Conservation (phyloP, 1,140 invertebrate genomes). For the Sminthurinus signatus region DNA sequence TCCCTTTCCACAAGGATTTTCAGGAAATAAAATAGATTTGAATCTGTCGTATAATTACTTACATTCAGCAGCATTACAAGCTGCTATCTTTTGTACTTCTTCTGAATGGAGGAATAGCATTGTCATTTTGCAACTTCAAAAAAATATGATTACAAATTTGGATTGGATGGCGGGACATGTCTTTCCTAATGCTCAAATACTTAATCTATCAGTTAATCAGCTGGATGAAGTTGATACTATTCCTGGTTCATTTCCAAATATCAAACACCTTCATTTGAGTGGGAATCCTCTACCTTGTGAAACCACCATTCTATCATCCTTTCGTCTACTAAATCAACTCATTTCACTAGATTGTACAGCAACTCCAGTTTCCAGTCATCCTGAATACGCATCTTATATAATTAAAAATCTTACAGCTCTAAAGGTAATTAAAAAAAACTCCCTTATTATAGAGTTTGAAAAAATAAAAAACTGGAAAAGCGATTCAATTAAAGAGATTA, state of each 20-base stretch:
- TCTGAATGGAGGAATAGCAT: conserved; percentile 20
- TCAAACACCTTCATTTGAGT: conserved; percentile 27
- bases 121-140: conserved; percentile 30
- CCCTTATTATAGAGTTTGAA: no score
- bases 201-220: conserved; percentile 30
- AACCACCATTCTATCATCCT: conserved; percentile 1
- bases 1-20: conserved; percentile 8
- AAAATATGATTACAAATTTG: conserved; percentile 26
- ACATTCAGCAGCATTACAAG: conserved; percentile 1
- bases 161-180: conserved; percentile 24
- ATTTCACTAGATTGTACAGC: conserved; percentile 15
- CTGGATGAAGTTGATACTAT: conserved; percentile 20
- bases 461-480: no score
- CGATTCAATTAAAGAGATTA: no score
- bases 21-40: conserved; percentile 6
- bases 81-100: not conserved
- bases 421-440: conserved; percentile 14
- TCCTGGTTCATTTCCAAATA: conserved; percentile 11
- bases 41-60: conserved; percentile 37
- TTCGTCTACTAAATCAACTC: conserved; percentile 7
- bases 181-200: conserved; percentile 30
- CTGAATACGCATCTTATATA: conserved; percentile 18
- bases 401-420: conserved; percentile 8
- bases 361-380: conserved; percentile 28
- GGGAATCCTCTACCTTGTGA: conserved; percentile 28